phyloP scores from a whole-genome alignment of 2,113 vertebrate species.

The Eidolon helvum region DNA sequence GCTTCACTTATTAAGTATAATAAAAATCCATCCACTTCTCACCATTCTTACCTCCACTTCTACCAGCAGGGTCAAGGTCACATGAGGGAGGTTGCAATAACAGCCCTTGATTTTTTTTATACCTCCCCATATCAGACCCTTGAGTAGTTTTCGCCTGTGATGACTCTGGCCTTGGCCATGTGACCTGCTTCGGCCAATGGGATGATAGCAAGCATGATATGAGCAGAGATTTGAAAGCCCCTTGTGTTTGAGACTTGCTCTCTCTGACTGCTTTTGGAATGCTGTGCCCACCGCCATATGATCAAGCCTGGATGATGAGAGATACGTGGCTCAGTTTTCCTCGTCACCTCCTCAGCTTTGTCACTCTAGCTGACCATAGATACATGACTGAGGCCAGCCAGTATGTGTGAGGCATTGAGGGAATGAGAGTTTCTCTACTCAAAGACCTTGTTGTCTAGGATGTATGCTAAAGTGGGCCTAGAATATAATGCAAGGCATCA shows the following conservation, averaged over 20 bases:
- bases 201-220: background rate
- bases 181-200: background rate
- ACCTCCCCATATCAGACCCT: background rate
- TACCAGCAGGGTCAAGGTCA: background rate
- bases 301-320: background rate
- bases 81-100: background rate
- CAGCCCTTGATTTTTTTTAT: background rate
- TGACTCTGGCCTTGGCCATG: background rate
- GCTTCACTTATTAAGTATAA: background rate
- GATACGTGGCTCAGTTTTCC: background rate
- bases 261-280: background rate
- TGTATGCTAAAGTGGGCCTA: background rate
- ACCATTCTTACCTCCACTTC: background rate
- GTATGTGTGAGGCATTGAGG: background rate
- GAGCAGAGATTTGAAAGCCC: background rate
- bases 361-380: background rate
- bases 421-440: background rate
- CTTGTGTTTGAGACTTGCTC: background rate
- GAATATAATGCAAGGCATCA: background rate
- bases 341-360: background rate
- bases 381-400: background rate
- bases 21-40: background rate
- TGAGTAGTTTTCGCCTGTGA: rapidly evolving
- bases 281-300: too few relatives aligned
- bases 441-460: background rate